These are phyloP conservation scores for Bugulina stolonifera DNA, from an alignment of 2,888 invertebrate genomes.

Conservation along the genomic window DNA sequence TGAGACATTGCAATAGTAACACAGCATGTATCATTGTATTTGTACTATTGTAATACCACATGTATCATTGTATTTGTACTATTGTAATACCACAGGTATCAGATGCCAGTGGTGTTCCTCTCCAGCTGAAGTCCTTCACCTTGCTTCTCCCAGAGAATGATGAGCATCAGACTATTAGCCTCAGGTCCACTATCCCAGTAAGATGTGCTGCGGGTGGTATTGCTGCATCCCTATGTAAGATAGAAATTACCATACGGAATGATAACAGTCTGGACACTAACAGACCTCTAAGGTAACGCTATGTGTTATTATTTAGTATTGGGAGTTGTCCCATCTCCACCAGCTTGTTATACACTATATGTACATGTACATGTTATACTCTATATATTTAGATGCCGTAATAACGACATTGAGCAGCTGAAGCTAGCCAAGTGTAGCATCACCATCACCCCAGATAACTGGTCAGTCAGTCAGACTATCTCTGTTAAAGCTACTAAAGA, in stretches of 20 bases:
- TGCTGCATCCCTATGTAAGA: background rate
- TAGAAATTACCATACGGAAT: conserved; percentile 5
- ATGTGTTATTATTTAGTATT: no score
- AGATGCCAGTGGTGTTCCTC: conserved; percentile 10
- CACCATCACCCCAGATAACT: conserved; percentile 18
- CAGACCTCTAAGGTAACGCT: conserved; percentile 4
- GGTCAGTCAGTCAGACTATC: conserved; percentile 15
- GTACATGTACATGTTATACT: background rate
- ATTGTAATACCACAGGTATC: conserved; percentile 13
- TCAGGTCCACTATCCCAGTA: conserved; percentile 1
- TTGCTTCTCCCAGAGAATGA: conserved; percentile 8
- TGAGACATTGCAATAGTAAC: no score
- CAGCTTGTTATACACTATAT: background rate
- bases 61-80: no score
- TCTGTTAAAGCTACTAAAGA: conserved; percentile 21
- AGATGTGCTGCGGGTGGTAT: background rate
- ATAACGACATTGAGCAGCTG: background rate
- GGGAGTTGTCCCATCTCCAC: no score
- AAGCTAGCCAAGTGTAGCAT: conserved; percentile 6
- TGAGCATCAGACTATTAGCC: background rate
- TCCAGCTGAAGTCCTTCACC: background rate
- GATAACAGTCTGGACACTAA: conserved; percentile 9
- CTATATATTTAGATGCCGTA: background rate
- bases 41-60: no score
- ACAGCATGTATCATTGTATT: no score